Evolutionary conservation across 2,888 invertebrate genomes (phyloP).

Genomic region (Drosophila picticornis): DNA sequence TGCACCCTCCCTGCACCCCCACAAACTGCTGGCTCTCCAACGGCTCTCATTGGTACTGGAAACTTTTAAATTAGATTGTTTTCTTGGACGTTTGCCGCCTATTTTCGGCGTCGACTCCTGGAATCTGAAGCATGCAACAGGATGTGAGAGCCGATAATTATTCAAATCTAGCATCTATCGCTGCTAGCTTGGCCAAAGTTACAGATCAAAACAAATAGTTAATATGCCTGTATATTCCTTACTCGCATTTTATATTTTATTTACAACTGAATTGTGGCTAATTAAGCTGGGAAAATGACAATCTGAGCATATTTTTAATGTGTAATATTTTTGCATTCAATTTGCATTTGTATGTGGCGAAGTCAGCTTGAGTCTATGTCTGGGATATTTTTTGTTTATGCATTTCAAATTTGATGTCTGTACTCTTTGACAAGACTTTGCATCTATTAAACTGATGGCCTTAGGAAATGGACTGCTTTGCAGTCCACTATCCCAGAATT

Average conservation of each 20-base stretch:
- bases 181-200: background rate
- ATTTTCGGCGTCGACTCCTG: constrained; percentile 21
- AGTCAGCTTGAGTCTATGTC: background rate
- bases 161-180: background rate
- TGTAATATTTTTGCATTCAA: background rate
- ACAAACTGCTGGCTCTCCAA: background rate
- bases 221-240: background rate
- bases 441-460: background rate
- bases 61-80: constrained; percentile 78
- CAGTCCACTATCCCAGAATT: background rate
- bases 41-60: constrained; percentile 47
- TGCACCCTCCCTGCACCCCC: background rate
- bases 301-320: background rate
- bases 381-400: background rate
- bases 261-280: background rate
- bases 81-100: constrained; percentile 50
- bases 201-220: background rate
- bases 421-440: background rate
- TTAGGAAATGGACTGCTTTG: too few species aligned
- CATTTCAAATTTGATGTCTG: background rate
- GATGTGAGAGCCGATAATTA: constrained; percentile 2
- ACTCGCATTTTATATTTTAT: background rate
- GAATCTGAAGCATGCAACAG: constrained; percentile 13
- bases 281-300: background rate
- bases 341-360: background rate